Evolutionary conservation across 92 coral and sea anemone species (phyloP).

Genomic region (Umimayanthus chanpuru): DNA sequence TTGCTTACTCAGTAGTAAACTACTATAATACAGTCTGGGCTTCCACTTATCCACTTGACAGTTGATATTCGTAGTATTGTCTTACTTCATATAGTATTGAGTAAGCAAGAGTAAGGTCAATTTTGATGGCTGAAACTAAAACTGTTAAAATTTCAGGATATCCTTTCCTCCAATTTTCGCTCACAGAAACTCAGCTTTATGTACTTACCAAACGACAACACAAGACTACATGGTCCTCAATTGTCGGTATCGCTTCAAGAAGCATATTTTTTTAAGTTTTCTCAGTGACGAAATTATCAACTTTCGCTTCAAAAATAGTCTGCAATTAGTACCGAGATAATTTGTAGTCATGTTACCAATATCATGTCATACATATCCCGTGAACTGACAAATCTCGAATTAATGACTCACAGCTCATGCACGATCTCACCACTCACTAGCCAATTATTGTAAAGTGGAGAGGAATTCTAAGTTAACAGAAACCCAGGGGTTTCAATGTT

Average conservation of each 20-base stretch:
- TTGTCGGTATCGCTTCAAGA: not conserved
- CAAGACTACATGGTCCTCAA: not conserved
- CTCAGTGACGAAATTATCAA: not conserved
- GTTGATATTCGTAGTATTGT: not conserved
- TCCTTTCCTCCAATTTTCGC: too few species aligned
- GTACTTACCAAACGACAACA: not conserved
- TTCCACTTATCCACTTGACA: not conserved
- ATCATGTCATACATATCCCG: too few species aligned
- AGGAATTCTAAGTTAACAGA: too few species aligned
- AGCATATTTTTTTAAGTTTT: not conserved
- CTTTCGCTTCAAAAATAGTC: not conserved
- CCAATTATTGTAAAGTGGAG: too few species aligned
- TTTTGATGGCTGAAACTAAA: not conserved
- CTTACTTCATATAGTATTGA: not conserved
- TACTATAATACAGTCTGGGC: not conserved
- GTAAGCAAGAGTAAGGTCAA: not conserved
- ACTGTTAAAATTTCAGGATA: too few species aligned
- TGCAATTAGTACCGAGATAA: too few species aligned
- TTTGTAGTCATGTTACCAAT: too few species aligned
- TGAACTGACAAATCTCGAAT: too few species aligned
- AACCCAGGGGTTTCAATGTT: too few species aligned
- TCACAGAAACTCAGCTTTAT: not conserved
- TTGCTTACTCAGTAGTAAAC: too few species aligned
- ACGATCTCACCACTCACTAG: too few species aligned
- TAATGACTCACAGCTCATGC: too few species aligned